Evolutionary conservation across 2,113 vertebrate genomes (phyloP), one percentile per base, ranked within the genome.

Genomic region (Leptobrachium ailaonicum): DNA sequence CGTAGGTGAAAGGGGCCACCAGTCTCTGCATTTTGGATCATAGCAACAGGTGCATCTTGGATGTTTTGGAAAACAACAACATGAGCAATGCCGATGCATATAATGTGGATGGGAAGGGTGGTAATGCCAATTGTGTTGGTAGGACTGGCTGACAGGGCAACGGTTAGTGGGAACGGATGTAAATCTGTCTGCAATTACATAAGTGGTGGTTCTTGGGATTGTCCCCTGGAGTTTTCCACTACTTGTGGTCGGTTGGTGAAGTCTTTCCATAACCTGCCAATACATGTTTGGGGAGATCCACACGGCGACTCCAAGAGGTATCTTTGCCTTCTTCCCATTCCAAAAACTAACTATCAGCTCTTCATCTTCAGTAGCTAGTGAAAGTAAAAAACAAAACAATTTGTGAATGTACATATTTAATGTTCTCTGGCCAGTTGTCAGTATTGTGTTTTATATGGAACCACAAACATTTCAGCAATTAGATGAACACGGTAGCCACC

Each of bases 301-400:
- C 73, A 89, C 71, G 50, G 92, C 93, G 67, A 91, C 85, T 4
- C 83, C 86, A 44, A 14, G 2, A 0, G 93, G 90, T 40, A 96
- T 84, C 32, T 88, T 85, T 14, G 82, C 84, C 71, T 85, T 89
- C 71, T 85, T 88, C 64, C 91, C 88, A 42, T 95, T 94, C 95
- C 96, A 98, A 85, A 97, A 95, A 64, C 89, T 83, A 79, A 97
- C 89, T 1, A 42, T 83, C 64, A 96, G 85, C 82, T 92, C 86
- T 78, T 84, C 75, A 76, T 90, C 90, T 75, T 87, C 86, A 13
- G 86, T 88, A 56, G 58, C 96, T 96, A 68, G 63, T n/a, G 1
- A 45, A 72, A 64, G 54, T 32, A 32, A 32, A 32, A 32, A 32
- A 32, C 20, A 32, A 32, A 32, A 32, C 20, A 32, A 32, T 32